These are phyloP conservation scores for Remorina albescens DNA, from an alignment of 2,797 vertebrate species.

Conservation along the genomic window DNA sequence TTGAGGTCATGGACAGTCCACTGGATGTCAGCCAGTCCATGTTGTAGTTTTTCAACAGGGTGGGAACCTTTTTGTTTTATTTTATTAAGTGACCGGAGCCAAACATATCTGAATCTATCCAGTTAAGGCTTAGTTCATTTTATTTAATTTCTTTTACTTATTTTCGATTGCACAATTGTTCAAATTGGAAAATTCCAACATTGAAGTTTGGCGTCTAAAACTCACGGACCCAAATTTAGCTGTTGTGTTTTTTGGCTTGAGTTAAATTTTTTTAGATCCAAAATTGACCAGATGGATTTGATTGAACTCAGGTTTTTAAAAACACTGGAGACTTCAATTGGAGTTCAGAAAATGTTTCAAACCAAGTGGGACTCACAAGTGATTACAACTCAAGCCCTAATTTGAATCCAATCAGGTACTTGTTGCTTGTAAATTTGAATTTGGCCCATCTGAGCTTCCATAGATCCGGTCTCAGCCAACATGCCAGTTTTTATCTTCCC, in stretches of 20 bases:
- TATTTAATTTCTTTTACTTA: too few relatives aligned
- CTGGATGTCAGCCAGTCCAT: conserved; percentile 80
- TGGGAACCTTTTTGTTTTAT: not conserved
- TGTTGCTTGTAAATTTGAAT: not conserved
- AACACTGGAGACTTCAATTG: not conserved
- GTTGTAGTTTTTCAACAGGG: conserved; percentile 69
- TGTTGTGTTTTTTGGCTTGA: not conserved
- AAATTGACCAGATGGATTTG: not conserved
- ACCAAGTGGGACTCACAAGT: not conserved
- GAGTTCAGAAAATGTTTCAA: not conserved
- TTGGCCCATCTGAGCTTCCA: conserved; percentile 10
- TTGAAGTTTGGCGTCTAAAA: too few relatives aligned
- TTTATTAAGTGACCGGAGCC: not conserved
- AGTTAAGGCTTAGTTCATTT: too few relatives aligned
- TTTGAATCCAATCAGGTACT: too few relatives aligned
- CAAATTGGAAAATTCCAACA: too few relatives aligned
- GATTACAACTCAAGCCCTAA: not conserved
- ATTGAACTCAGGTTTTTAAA: not conserved
- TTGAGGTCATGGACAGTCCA: conserved; percentile 88
- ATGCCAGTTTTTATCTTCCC: conserved; percentile 68
- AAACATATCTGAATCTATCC: too few relatives aligned
- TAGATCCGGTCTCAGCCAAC: not conserved
- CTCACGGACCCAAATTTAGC: not conserved
- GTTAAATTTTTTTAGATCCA: not conserved
- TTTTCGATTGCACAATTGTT: too few relatives aligned